These are phyloP conservation scores for Brachionus paranguensis DNA, from an alignment of 1,140 invertebrate genomes.

Conservation along the genomic window DNA sequence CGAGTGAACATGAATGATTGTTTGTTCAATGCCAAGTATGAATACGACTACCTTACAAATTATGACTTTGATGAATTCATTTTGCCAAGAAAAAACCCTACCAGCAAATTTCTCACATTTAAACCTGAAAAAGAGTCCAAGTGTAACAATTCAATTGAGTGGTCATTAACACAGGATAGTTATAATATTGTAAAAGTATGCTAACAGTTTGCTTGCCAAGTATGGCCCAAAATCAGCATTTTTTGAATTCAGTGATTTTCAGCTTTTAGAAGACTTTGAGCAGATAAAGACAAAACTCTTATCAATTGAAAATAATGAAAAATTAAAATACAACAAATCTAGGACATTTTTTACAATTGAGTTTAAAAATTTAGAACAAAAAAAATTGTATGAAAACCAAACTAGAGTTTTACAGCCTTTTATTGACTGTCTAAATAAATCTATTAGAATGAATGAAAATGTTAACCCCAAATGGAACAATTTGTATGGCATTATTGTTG, in stretches of 20 bases:
- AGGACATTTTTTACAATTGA: too few species aligned
- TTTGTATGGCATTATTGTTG: too few species aligned
- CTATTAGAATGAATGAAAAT: too few species aligned
- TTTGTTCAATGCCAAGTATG: not conserved
- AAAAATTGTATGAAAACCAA: too few species aligned
- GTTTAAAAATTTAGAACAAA: too few species aligned
- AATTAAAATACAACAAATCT: too few species aligned
- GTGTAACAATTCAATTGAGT: not conserved
- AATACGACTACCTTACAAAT: not conserved
- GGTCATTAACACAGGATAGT: not conserved
- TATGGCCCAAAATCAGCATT: not conserved
- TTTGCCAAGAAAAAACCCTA: not conserved
- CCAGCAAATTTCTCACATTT: not conserved
- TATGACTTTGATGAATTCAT: not conserved
- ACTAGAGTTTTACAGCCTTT: too few species aligned
- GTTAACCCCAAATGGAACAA: too few species aligned
- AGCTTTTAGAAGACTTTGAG: not conserved
- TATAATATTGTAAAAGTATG: not conserved
- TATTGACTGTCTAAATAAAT: too few species aligned
- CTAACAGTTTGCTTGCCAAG: not conserved
- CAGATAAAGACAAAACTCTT: too few species aligned
- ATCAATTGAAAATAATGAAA: not conserved
- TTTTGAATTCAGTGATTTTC: constrained; percentile 1
- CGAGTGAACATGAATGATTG: not conserved
- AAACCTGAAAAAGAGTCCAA: not conserved